These are phyloP conservation scores for Avahi laniger DNA, from an alignment of 2,797 vertebrate species.

Conservation along the genomic window DNA sequence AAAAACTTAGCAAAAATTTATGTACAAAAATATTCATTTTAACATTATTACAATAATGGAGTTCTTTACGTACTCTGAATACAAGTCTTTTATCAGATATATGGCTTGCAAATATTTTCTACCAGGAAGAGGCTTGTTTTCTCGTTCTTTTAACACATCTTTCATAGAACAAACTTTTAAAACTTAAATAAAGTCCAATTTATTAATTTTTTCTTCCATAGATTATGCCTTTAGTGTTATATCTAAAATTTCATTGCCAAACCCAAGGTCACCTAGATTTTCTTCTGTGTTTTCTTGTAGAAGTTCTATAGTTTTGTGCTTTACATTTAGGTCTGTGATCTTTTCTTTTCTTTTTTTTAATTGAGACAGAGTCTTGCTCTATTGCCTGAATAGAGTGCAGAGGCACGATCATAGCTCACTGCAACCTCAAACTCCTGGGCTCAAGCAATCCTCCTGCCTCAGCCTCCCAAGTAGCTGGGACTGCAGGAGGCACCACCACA, in stretches of 20 bases:
- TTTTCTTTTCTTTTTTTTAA: background rate
- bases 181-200: background rate
- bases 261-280: background rate
- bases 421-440: background rate
- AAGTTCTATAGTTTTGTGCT: background rate
- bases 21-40: conserved; percentile 3
- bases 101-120: background rate
- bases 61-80: background rate
- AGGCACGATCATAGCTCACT: background rate
- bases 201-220: background rate
- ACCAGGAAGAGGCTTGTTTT: background rate
- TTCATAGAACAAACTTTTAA: background rate
- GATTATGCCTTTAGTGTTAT: background rate
- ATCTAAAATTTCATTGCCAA: background rate
- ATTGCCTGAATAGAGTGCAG: background rate
- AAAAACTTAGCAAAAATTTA: background rate
- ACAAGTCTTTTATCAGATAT: background rate
- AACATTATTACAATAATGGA: background rate
- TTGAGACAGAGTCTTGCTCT: background rate
- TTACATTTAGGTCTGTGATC: background rate
- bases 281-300: background rate
- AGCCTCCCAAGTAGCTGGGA: no score
- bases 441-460: background rate
- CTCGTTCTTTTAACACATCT: background rate
- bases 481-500: no score